Evolutionary conservation across 2,888 invertebrate genomes (phyloP).

Genomic region (Eumerus sabulonum): DNA sequence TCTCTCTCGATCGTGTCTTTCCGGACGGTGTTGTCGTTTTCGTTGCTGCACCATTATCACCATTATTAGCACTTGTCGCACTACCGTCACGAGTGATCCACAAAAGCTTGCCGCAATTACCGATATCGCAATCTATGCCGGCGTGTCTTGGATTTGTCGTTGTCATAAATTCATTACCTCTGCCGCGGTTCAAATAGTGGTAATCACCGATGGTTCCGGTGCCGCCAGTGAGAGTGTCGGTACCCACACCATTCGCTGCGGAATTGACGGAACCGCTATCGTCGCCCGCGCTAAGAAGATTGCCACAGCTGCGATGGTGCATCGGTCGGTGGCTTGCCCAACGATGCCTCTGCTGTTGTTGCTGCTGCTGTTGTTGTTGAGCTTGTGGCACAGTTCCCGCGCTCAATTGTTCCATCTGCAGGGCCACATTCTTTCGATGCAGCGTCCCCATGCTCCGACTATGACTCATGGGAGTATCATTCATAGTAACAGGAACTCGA

Average conservation of each 20-base stretch:
- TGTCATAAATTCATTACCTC: slow-evolving; percentile 44
- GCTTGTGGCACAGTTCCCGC: slow-evolving; percentile 14
- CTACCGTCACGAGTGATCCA: slow-evolving; percentile 74
- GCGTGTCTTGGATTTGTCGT: slow-evolving; percentile 53
- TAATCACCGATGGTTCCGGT: slow-evolving; percentile 33
- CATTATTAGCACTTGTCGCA: slow-evolving; percentile 51
- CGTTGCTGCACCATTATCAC: slow-evolving; percentile 40
- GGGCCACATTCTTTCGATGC: slow-evolving; percentile 36
- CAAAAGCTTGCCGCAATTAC: slow-evolving; percentile 77
- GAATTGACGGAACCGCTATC: slow-evolving; percentile 38
- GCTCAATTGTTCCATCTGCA: neutral
- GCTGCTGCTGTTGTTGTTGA: slow-evolving; percentile 26
- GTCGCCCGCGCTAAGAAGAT: slow-evolving; percentile 66
- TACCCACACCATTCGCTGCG: slow-evolving; percentile 18
- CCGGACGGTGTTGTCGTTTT: slow-evolving; percentile 24
- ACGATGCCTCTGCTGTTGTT: slow-evolving; percentile 32
- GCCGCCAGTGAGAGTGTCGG: neutral
- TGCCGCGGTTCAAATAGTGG: slow-evolving; percentile 43
- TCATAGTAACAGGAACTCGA: slow-evolving; percentile 6
- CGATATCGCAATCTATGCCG: slow-evolving; percentile 74
- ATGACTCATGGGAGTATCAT: slow-evolving; percentile 45
- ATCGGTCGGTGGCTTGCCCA: slow-evolving; percentile 69
- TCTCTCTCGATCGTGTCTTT: slow-evolving; percentile 21
- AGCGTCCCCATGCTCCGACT: slow-evolving; percentile 59
- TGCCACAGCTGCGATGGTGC: slow-evolving; percentile 73